Conservation (phyloP, 2,113 vertebrate genomes). For the Oenanthe oenanthe region DNA sequence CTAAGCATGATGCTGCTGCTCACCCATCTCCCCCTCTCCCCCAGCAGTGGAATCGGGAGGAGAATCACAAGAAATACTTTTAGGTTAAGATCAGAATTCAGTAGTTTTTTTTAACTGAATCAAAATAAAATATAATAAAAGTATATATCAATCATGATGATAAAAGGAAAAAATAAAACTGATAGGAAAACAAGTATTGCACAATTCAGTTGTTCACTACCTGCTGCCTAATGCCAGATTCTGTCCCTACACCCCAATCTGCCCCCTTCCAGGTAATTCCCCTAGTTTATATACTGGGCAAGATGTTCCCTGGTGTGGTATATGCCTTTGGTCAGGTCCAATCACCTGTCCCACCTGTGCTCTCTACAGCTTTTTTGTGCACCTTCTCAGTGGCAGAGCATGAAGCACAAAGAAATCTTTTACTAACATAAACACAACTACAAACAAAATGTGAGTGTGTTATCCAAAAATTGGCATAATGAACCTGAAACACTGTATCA, state of each 20-base stretch:
- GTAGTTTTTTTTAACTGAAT: too few species aligned
- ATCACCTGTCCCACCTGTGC: neutral
- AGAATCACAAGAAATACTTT: too few species aligned
- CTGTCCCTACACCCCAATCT: neutral
- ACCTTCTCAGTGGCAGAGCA: neutral
- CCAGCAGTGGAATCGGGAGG: too few species aligned
- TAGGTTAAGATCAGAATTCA: too few species aligned
- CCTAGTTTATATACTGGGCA: neutral
- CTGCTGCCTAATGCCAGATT: neutral
- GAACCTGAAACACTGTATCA: neutral
- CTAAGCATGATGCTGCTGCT: too few species aligned
- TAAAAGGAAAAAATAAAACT: too few species aligned
- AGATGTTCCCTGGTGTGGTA: neutral
- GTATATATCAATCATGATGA: neutral
- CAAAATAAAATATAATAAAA: too few species aligned
- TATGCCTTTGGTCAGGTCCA: neutral
- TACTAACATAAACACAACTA: neutral
- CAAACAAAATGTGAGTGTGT: neutral
- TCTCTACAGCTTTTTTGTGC: neutral
- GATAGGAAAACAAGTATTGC: neutral
- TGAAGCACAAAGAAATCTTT: neutral
- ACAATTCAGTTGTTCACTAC: neutral
- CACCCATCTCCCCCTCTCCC: too few species aligned
- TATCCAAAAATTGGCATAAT: neutral
- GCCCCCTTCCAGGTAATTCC: neutral